Conservation (phyloP, 2,113 vertebrate genomes). For the Calyptommatus sinebrachiatus region DNA sequence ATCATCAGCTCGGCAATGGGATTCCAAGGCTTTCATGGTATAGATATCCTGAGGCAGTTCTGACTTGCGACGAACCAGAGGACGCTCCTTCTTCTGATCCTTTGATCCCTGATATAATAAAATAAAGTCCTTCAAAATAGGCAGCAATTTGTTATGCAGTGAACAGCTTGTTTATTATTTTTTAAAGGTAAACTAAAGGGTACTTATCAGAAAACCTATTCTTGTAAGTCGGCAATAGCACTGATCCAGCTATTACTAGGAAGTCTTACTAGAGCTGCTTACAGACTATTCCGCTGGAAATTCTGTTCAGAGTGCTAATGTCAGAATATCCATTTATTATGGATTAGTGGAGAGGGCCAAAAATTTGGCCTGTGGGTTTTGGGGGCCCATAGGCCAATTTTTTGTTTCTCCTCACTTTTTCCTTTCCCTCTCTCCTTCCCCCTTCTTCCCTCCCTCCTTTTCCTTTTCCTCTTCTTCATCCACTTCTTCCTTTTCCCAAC, state of each 20-base stretch:
- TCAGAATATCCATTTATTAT: not conserved
- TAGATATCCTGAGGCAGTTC: conserved; percentile 96
- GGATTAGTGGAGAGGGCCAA: too few species aligned
- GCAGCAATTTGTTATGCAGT: not conserved
- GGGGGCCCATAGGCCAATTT: too few species aligned
- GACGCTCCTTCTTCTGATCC: conserved; percentile 88
- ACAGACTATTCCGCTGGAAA: not conserved
- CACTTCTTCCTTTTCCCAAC: too few species aligned
- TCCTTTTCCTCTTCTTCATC: too few species aligned
- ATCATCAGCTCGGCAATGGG: conserved; percentile 90
- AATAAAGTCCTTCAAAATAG: conserved; percentile 20
- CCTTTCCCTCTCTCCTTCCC: too few species aligned
- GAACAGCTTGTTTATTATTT: not conserved
- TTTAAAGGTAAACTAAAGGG: not conserved
- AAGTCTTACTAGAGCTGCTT: not conserved
- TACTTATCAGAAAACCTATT: not conserved
- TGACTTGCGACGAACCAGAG: conserved; percentile 91
- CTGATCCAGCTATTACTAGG: not conserved
- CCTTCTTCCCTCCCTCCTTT: too few species aligned
- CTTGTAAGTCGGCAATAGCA: not conserved
- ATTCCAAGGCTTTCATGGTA: conserved; percentile 93
- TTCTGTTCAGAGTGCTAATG: not conserved
- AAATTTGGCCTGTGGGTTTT: too few species aligned
- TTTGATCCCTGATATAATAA: conserved; percentile 80
- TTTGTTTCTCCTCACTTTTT: too few species aligned